Evolutionary conservation across 2,888 invertebrate genomes (phyloP).

Genomic region (Ichneumoninae sp.): DNA sequence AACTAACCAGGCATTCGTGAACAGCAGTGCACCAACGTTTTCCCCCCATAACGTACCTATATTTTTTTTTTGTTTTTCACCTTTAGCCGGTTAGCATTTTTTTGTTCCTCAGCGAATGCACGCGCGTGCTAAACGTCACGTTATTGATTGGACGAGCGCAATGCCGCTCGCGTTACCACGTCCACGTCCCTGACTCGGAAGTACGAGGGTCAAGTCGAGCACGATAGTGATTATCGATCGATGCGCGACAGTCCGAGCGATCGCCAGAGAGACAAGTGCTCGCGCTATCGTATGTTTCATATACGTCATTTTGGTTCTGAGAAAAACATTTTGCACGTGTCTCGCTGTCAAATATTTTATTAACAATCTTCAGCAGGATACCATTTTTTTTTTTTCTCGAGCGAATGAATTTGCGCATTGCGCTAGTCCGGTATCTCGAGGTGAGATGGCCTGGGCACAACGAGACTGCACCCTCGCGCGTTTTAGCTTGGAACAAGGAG

Average conservation of each 20-base stretch:
- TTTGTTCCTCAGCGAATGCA: slow-evolving; percentile 34
- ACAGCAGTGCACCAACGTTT: not conserved
- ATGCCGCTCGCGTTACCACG: slow-evolving; percentile 62
- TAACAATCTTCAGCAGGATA: not conserved
- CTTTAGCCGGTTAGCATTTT: slow-evolving; percentile 10
- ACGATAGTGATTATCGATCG: slow-evolving; percentile 64
- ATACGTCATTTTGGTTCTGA: not conserved
- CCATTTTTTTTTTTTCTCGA: not conserved
- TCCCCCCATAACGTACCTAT: not conserved
- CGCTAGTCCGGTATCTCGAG: slow-evolving; percentile 49
- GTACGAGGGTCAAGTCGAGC: slow-evolving; percentile 69
- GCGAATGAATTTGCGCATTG: slow-evolving; percentile 65
- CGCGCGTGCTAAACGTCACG: slow-evolving; percentile 68
- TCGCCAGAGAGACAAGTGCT: slow-evolving; percentile 36
- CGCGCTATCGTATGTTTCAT: not conserved
- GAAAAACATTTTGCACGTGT: not conserved
- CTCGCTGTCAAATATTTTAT: not conserved
- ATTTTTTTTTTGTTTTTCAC: not conserved
- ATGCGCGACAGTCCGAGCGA: slow-evolving; percentile 50
- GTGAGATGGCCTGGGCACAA: slow-evolving; percentile 17
- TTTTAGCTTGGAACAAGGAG: slow-evolving; percentile 40
- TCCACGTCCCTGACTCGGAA: slow-evolving; percentile 69
- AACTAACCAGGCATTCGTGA: too few relatives aligned
- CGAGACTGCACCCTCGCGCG: slow-evolving; percentile 22
- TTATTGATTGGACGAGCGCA: slow-evolving; percentile 72